phyloP scores from a whole-genome alignment of 2,797 vertebrate species.

The Eospalax fontanierii region DNA sequence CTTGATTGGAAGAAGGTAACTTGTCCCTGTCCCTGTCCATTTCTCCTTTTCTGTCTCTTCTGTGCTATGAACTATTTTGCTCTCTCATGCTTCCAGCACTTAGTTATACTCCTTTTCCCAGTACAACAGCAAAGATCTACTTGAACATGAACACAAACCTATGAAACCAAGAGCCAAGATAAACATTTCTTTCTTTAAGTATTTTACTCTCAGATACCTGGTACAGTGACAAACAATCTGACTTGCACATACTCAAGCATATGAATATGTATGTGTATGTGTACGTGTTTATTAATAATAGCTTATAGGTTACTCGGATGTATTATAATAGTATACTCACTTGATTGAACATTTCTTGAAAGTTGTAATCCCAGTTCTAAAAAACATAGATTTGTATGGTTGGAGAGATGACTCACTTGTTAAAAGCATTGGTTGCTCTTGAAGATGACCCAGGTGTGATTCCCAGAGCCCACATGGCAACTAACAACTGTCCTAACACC shows the following conservation, averaged over 20 bases:
- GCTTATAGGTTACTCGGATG: too few species aligned
- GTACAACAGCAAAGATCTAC: not conserved
- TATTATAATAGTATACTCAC: too few species aligned
- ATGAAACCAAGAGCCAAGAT: too few species aligned
- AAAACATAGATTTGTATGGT: not conserved
- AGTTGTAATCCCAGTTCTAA: not conserved
- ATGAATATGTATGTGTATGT: not conserved
- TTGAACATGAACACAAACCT: not conserved
- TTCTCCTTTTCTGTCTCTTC: not conserved
- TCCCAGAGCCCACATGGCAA: too few species aligned
- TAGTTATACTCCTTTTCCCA: not conserved
- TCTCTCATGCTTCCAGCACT: not conserved
- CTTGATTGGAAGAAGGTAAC: not conserved
- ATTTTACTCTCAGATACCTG: not conserved
- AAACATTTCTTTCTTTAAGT: too few species aligned
- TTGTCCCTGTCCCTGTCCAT: not conserved
- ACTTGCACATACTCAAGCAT: not conserved
- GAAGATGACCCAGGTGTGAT: too few species aligned
- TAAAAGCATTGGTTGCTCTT: too few species aligned
- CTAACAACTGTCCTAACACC: too few species aligned
- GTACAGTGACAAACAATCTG: not conserved
- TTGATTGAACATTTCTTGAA: too few species aligned
- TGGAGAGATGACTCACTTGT: too few species aligned
- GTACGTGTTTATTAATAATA: too few species aligned
- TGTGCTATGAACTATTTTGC: not conserved